A percentile compares a stretch with the other conserved stretches of the same genome.
Evolutionary conservation across 2,888 invertebrate genomes (phyloP).

Genomic region (Drosophila siamana): DNA sequence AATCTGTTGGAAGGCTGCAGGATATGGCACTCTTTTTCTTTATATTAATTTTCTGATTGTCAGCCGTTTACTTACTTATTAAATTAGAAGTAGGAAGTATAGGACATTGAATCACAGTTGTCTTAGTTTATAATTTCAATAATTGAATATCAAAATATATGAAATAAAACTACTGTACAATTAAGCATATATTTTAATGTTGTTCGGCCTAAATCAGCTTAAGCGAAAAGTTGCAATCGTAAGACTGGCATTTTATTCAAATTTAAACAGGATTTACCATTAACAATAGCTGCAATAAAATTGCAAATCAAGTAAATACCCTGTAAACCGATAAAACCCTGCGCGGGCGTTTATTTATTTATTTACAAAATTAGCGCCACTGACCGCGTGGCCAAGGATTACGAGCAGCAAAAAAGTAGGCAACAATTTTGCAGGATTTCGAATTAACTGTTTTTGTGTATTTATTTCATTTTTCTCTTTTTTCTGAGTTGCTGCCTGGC

Average conservation of each 20-base stretch:
- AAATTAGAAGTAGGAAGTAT: too few relatives aligned
- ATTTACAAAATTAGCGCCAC: conserved; percentile 6
- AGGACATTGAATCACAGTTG: too few relatives aligned
- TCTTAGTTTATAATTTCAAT: too few relatives aligned
- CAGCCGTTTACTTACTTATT: too few relatives aligned
- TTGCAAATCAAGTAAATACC: background rate
- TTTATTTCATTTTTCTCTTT: too few relatives aligned
- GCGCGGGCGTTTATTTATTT: background rate
- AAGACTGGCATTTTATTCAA: too few relatives aligned
- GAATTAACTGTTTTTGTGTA: background rate
- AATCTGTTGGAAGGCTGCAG: background rate
- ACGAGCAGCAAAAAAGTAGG: conserved; percentile 15
- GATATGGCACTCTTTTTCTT: background rate
- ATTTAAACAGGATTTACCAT: too few relatives aligned
- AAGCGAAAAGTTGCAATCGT: too few relatives aligned
- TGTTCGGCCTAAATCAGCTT: too few relatives aligned
- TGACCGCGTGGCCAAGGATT: background rate
- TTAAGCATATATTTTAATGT: too few relatives aligned
- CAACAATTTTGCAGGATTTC: conserved; percentile 16
- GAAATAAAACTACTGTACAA: too few relatives aligned
- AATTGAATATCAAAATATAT: too few relatives aligned
- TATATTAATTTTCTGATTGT: background rate
- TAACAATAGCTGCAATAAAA: background rate
- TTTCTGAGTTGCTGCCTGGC: conserved; percentile 7
- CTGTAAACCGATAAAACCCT: background rate